These are phyloP conservation scores for Escarpia spicata DNA, from an alignment of 2,888 invertebrate species.

Conservation along the genomic window DNA sequence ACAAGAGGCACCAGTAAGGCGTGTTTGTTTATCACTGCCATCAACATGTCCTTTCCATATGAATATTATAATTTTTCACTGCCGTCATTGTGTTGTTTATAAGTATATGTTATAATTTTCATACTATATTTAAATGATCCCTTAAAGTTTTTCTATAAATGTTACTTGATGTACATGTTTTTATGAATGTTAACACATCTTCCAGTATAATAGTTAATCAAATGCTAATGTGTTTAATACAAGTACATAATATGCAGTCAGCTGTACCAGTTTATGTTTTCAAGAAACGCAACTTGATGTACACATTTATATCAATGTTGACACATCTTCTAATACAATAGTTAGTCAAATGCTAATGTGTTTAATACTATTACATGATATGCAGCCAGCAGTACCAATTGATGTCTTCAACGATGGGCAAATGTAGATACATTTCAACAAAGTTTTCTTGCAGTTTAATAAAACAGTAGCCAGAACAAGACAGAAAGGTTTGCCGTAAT, in stretches of 20 bases:
- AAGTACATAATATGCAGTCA: neutral
- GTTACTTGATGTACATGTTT: neutral
- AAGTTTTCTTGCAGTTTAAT: neutral
- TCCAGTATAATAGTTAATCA: neutral
- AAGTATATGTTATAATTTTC: neutral
- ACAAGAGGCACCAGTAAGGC: conserved; percentile 53
- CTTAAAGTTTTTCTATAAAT: neutral
- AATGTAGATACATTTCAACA: neutral
- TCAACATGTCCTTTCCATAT: neutral
- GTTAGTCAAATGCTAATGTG: neutral
- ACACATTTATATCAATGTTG: no score
- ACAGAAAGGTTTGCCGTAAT: neutral
- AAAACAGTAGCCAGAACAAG: neutral
- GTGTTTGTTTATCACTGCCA: neutral
- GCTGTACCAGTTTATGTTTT: neutral
- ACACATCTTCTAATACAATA: neutral
- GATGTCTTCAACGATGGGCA: neutral
- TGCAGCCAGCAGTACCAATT: neutral
- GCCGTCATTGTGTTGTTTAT: no score
- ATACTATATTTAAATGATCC: neutral
- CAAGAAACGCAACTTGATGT: no score
- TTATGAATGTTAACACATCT: neutral
- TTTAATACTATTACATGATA: neutral
- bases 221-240: neutral
- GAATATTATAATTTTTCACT: no score